Percentiles rank a stretch among this genome's conserved stretches.
phyloP scores from a whole-genome alignment of 2,797 vertebrate species.

The Caiman crocodilus region DNA sequence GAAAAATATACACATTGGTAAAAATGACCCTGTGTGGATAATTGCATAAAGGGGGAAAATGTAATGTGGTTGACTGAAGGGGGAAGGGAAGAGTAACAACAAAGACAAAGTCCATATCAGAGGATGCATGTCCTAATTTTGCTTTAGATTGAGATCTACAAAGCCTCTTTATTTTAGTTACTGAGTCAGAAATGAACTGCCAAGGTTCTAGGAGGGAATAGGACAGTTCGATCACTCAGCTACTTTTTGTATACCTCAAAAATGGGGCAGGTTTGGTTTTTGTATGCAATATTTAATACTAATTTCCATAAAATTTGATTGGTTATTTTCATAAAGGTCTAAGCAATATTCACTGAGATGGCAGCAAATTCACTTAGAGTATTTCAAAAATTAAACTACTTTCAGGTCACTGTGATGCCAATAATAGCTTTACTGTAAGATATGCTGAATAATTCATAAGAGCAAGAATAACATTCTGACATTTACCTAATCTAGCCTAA shows the following conservation, averaged over 20 bases:
- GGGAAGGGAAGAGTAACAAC: neutral
- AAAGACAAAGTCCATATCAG: neutral
- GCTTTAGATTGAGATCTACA: too few species aligned
- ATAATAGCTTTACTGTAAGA: constrained; percentile 34
- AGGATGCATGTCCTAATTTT: too few species aligned
- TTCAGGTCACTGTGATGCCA: neutral
- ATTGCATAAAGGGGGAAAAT: neutral
- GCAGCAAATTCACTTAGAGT: constrained; percentile 5
- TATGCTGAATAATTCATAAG: constrained; percentile 59
- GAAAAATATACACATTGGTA: neutral
- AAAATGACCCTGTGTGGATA: neutral
- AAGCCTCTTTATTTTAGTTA: too few species aligned
- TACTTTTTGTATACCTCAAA: neutral
- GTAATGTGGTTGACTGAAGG: neutral
- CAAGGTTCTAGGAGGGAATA: neutral
- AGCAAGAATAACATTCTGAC: constrained; percentile 47
- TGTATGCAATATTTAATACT: neutral
- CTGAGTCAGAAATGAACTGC: too few species aligned
- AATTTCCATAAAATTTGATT: neutral
- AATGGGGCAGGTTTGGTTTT: neutral
- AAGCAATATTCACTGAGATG: neutral
- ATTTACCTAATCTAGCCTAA: constrained; percentile 43
- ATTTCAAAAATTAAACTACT: constrained; percentile 40
- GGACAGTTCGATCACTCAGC: neutral
- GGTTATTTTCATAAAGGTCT: neutral